phyloP scores from a whole-genome alignment of 2,113 vertebrate genomes.

The Antennarius striatus region DNA sequence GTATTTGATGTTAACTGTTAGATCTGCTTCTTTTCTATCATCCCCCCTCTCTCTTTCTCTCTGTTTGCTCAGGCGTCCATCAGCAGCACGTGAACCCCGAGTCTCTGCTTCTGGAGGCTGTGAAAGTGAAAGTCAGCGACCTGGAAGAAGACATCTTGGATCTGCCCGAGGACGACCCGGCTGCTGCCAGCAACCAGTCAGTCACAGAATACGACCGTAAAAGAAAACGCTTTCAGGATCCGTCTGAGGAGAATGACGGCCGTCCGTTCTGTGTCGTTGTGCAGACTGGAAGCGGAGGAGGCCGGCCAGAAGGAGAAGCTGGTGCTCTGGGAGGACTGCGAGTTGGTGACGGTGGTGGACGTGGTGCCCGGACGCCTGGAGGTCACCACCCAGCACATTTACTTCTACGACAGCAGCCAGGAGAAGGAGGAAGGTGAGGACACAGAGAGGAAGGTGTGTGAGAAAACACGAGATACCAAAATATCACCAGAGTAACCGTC shows the following conservation, averaged over 20 bases:
- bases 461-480: neutral
- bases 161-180: constrained; percentile 88
- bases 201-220: constrained; percentile 16
- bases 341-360: constrained; percentile 92
- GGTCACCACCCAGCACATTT: constrained; percentile 94
- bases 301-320: constrained; percentile 93
- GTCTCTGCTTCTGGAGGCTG: constrained; percentile 91
- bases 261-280: neutral
- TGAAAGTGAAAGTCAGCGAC: constrained; percentile 95
- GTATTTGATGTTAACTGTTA: neutral
- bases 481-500: neutral
- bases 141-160: constrained; percentile 94
- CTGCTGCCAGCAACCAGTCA: constrained; percentile 75
- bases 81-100: constrained; percentile 85
- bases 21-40: neutral
- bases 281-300: constrained; percentile 88
- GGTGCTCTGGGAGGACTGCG: constrained; percentile 91
- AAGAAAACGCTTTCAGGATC: neutral
- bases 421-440: constrained; percentile 94
- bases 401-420: constrained; percentile 91
- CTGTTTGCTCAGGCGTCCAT: constrained; percentile 80
- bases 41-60: neutral
- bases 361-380: constrained; percentile 92
- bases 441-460: neutral
- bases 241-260: neutral